phyloP scores from a whole-genome alignment of 2,797 vertebrate species.

The Cygnus olor region DNA sequence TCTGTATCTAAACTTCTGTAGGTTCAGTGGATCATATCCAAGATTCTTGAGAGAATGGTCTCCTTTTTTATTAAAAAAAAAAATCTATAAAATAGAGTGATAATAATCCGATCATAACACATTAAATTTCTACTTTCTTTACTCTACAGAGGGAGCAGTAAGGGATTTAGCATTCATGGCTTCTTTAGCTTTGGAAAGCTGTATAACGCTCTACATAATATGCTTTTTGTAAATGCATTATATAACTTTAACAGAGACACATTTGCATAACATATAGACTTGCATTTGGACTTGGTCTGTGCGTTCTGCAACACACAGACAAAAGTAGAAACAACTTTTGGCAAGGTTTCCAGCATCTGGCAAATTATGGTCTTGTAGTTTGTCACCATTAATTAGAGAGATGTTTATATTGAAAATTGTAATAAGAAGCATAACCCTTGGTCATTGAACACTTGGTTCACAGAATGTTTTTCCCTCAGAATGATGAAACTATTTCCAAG shows the following conservation, averaged over 20 bases:
- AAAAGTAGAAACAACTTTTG: neutral
- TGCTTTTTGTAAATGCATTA: neutral
- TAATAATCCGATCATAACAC: neutral
- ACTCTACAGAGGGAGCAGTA: neutral
- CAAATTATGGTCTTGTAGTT: neutral
- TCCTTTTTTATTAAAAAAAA: neutral
- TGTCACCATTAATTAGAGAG: neutral
- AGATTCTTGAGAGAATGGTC: neutral
- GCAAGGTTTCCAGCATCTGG: neutral
- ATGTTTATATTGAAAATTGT: neutral
- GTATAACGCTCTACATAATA: accelerated
- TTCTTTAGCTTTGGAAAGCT: neutral
- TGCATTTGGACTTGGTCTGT: neutral
- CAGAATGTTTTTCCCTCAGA: neutral
- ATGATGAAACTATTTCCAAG: neutral
- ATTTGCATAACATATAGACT: neutral
- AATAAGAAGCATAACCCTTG: neutral
- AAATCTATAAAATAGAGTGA: neutral
- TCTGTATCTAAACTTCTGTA: neutral
- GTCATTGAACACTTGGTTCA: neutral
- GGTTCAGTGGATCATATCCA: neutral
- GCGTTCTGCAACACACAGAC: neutral
- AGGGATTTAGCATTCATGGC: neutral
- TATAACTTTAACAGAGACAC: neutral
- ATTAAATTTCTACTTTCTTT: neutral